Percentiles rank a stretch among this genome's conserved stretches.
Evolutionary conservation across 2,797 vertebrate species (phyloP).

Genomic region (Poeciliopsis presidionis): DNA sequence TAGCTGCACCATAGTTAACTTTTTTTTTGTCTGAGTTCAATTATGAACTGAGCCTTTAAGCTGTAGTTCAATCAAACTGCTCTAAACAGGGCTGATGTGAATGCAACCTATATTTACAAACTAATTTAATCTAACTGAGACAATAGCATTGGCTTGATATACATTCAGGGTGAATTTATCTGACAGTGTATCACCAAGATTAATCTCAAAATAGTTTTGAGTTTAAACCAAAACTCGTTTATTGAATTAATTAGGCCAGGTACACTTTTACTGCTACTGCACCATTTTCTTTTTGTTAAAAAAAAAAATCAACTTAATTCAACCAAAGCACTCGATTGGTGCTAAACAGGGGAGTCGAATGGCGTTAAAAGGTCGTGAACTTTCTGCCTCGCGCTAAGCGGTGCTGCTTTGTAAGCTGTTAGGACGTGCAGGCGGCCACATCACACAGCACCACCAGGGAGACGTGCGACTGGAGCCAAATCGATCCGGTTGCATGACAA

Average conservation of each 20-base stretch:
- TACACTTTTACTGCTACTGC: neutral
- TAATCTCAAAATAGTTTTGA: neutral
- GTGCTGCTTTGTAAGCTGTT: neutral
- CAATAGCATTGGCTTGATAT: neutral
- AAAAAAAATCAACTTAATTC: neutral
- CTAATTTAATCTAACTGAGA: neutral
- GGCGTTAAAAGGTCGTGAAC: neutral
- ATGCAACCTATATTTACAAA: neutral
- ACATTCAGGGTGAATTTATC: neutral
- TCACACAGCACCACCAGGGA: neutral
- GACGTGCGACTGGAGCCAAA: conserved; percentile 9
- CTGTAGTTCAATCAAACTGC: too few relatives aligned
- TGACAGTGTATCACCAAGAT: neutral
- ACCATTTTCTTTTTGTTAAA: neutral
- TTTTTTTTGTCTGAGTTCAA: too few relatives aligned
- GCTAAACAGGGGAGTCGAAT: conserved; percentile 6
- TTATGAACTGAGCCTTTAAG: too few relatives aligned
- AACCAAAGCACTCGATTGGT: neutral
- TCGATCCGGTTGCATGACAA: conserved; percentile 16
- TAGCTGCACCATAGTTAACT: too few relatives aligned
- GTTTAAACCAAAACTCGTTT: neutral
- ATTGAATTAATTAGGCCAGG: neutral
- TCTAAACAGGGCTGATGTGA: too few relatives aligned
- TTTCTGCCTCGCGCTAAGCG: conserved; percentile 1
- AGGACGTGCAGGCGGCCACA: conserved; percentile 1